Base-by-base conservation (phyloP, 2,888 invertebrate genomes). In the Sthenelais limicola region DNA sequence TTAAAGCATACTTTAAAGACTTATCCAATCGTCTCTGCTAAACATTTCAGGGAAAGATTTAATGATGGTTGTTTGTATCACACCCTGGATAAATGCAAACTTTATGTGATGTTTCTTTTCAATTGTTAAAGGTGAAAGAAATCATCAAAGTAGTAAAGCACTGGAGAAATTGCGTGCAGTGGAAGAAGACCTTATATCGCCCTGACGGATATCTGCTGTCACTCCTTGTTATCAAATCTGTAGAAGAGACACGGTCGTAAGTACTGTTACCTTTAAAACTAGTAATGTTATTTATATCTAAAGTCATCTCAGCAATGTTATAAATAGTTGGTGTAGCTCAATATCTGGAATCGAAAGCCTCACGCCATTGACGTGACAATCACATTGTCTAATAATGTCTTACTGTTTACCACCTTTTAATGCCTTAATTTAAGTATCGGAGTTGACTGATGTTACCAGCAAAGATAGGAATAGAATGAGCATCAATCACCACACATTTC, bases 61-160 rank as follows among this genome's bases (percentile, higher is more conserved):
- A 18, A 43, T 43, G 47, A 43, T 43, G 47, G 47, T 43, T 43
- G n/a, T 12, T 15, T 43, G n/a, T 43, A 12, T 43, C 47, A 43
- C 12, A n/a, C n/a, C n/a, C n/a, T n/a, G n/a, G n/a, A n/a, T n/a
- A n/a, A n/a, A n/a, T n/a, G n/a, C n/a, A n/a, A n/a, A n/a, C n/a
- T n/a, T n/a, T n/a, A n/a, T 43, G 4, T 24, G 26, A 12, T 9
- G 24, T 49, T n/a, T n/a, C n/a, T n/a, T n/a, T n/a, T n/a, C n/a
- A n/a, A n/a, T n/a, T n/a, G n/a, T n/a, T n/a, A 21, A 62, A 78
- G 79, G 74, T 78, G 26, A 80, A 80, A 66, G 78, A 78, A 47
- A 66, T 78, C 35, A 80, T 80, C 33, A 80, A 80, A 67, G 77
- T 80, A 18, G 72, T 80, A 28, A 80, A 80, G 67, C 75, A 80